Evolutionary conservation across 1,140 invertebrate species (phyloP), one percentile per base, ranked within the genome.

Genomic region (Heliconius himera): DNA sequence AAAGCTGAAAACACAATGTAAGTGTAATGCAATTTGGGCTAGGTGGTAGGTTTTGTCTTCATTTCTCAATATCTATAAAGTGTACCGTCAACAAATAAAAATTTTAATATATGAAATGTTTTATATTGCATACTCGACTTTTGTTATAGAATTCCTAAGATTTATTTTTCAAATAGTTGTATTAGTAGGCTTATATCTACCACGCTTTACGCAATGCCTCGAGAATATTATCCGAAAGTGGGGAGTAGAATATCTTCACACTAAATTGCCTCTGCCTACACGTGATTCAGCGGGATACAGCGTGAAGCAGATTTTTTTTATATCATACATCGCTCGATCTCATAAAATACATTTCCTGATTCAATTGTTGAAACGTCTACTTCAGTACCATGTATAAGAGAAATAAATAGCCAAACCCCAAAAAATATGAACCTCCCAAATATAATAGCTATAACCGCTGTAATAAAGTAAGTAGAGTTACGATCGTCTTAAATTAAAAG

Each of bases 401-500:
- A 46, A 16, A 46, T 46, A 46, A 46, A 46, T 66, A 26, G 9
- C 60, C 13, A 66, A 66, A 66, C 20, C 13, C n/a, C 49, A 36
- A 73, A 73, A 78, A 78, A 78, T 78, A 73, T 73, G 60, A 72
- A 78, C 70, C 76, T 70, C 46, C 76, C 71, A 74, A 76, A 70
- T 80, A 76, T 80, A 73, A 80, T 76, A 73, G 74, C 71, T 54
- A 75, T 76, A 80, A 80, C 79, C 79, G 54, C 74, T 73, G 74
- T 77, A 76, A 74, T 80, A 80, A 73, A 76, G 74, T 76, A 80
- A 71, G 36, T 66, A 79, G 54, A 81, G 56, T 81, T 77, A 76
- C 74, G 74, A 46, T 22, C 70, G 80, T 82, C 81, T 84, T 77
- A 85, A 82, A 81, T 78, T 84, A 82, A 73, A 84, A 82, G 84